phyloP scores from a whole-genome alignment of 2,797 vertebrate genomes.

The Garrulus glandarius region DNA sequence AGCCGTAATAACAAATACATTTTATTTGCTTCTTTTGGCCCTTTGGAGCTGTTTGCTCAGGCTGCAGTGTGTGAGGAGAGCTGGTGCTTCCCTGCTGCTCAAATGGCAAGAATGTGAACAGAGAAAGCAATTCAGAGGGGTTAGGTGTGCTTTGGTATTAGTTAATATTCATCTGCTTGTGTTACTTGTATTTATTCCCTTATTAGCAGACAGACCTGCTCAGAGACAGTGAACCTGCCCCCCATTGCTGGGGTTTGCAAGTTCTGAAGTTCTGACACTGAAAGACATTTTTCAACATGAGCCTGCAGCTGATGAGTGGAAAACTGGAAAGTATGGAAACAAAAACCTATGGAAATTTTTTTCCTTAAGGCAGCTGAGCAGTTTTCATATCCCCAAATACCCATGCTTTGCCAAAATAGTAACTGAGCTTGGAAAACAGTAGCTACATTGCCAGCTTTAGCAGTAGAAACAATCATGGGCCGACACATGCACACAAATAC shows the following conservation, averaged over 20 bases:
- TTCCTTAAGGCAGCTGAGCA: not conserved
- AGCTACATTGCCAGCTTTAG: not conserved
- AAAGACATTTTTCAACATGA: conserved; percentile 18
- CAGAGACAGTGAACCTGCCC: not conserved
- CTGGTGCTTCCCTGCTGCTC: not conserved
- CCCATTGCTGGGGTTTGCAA: not conserved
- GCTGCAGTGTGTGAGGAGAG: not conserved
- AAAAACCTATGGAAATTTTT: not conserved
- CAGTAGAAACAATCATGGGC: not conserved
- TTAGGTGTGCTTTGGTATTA: conserved; percentile 16
- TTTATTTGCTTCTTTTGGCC: conserved; percentile 28
- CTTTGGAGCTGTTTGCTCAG: conserved; percentile 2
- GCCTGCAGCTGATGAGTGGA: not conserved
- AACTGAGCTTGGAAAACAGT: not conserved
- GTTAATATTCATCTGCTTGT: conserved; percentile 5
- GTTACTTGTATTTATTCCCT: conserved; percentile 13
- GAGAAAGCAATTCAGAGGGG: conserved; percentile 17
- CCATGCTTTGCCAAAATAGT: not conserved
- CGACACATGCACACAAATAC: not conserved
- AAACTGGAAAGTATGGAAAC: not conserved
- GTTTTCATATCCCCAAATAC: not conserved
- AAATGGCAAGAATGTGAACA: not conserved
- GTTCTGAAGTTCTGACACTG: conserved; percentile 48
- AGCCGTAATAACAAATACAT: conserved; percentile 22
- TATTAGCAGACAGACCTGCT: conserved; percentile 34